Conservation (phyloP, 1,140 invertebrate genomes). For the Zaprionus africanus region DNA sequence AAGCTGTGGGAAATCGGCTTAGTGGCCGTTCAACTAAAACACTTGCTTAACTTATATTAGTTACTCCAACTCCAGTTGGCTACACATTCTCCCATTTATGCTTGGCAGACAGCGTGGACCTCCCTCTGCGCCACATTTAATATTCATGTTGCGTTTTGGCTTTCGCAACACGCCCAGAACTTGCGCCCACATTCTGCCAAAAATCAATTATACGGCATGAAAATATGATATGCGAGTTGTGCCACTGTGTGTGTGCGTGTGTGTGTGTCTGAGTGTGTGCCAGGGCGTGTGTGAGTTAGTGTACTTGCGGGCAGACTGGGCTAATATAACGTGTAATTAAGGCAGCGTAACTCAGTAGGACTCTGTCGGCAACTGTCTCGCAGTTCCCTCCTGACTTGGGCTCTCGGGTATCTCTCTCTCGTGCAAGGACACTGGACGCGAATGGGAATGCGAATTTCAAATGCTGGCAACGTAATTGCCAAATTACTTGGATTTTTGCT, state of each 20-base stretch:
- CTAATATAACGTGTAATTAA: slow-evolving; percentile 80
- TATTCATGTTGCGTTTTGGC: slow-evolving; percentile 67
- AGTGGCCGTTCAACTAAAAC: slow-evolving; percentile 3
- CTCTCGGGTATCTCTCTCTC: slow-evolving; percentile 25
- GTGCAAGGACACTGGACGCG: slow-evolving; percentile 20
- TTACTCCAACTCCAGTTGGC: slow-evolving; percentile 2
- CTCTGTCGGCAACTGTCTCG: background rate
- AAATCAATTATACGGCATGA: slow-evolving; percentile 76
- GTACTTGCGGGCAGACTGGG: slow-evolving; percentile 14
- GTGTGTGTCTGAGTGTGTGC: background rate
- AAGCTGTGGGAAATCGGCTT: slow-evolving; percentile 4
- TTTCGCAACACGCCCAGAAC: slow-evolving; percentile 44
- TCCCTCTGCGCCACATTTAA: slow-evolving; percentile 50
- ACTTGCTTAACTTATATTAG: slow-evolving; percentile 23
- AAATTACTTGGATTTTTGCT: slow-evolving; percentile 70
- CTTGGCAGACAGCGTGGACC: background rate
- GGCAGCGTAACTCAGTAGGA: slow-evolving; percentile 33
- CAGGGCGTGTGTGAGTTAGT: background rate
- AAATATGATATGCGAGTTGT: slow-evolving; percentile 62
- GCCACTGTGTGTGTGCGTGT: background rate
- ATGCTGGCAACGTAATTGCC: slow-evolving; percentile 76
- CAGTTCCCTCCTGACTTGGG: background rate
- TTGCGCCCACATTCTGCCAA: slow-evolving; percentile 61
- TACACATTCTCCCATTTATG: background rate
- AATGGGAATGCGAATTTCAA: slow-evolving; percentile 51